Base-by-base conservation (phyloP, 2,888 invertebrate species). In the Cartodere bifasciata region DNA sequence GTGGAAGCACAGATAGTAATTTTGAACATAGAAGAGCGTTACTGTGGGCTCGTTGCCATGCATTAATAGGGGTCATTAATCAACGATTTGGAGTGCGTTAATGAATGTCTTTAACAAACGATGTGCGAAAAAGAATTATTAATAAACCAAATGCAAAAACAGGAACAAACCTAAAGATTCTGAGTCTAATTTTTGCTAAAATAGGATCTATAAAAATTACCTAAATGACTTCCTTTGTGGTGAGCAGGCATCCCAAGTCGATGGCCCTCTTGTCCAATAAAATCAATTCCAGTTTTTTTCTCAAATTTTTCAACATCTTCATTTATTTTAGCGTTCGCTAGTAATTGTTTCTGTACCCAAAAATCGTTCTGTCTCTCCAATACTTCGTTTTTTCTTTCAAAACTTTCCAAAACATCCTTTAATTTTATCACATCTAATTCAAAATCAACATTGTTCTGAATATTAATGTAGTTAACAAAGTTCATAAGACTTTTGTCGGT, bases 401-500 rank as follows among this genome's bases (percentile, higher is more conserved):
- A 56, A 25, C 45, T 50, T 1, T 43, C 38, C 16, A 60, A 34
- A 1, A 56, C 50, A 10, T 56, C 53, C 13, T 53, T 50, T 9
- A 60, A 37, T 14, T 47, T 46, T 0, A 39, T 41, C 21, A 53
- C 39, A 35, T 60, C 55, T 12, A 58, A 37, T 32, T 58, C 53
- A 11, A 55, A 41, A 32, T 53, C 50, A 23, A 54, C 55, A 0
- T 44, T 38, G 25, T 51, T 53, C 28, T 58, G 44, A 4, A 50
- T 47, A 23, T 58, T 56, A 2, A 56, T 46, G 28, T 49, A 54
- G 31, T 58, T 58, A 2, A 60, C 54, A 35, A 59, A 53, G 9
- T 57, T 50, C 30, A 50, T 49, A 13, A 59, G 43, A 32, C 51
- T 52, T 31, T 53, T 49, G 25, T 55, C 53, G 30, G 39, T 56